Conservation (phyloP, 2,113 vertebrate species). For the Macrotis lagotis region DNA sequence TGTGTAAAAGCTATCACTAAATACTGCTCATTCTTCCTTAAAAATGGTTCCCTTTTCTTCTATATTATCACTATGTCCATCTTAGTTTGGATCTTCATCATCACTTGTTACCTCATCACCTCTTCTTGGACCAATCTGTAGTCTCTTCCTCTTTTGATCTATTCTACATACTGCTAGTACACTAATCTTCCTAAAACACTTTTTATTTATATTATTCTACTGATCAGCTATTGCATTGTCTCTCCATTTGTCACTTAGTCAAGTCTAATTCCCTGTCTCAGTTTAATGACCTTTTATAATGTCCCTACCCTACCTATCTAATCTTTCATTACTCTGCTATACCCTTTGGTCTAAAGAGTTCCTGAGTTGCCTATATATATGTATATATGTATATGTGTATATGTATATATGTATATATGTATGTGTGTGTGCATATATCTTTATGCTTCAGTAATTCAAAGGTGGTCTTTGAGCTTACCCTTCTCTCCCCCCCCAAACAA, state of each 20-base stretch:
- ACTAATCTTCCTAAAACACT: not conserved
- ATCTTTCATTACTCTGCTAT: not conserved
- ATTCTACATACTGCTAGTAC: not conserved
- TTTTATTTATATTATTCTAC: not conserved
- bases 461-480: not conserved
- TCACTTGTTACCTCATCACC: not conserved
- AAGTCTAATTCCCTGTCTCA: not conserved
- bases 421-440: too few relatives aligned
- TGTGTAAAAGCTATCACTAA: not conserved
- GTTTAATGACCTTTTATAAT: not conserved
- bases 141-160: not conserved
- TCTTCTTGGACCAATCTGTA: not conserved
- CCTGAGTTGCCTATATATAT: not conserved
- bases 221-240: not conserved
- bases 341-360: not conserved
- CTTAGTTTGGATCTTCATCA: not conserved
- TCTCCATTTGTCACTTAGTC: not conserved
- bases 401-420: too few relatives aligned
- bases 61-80: not conserved
- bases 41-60: not conserved
- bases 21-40: not conserved
- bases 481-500: not conserved
- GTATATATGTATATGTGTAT: too few relatives aligned
- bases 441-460: not conserved
- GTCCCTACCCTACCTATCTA: not conserved